Percentiles rank a stretch among this genome's conserved stretches.
Conservation (phyloP, 92 coral and sea anemone genomes). For the Porites evermanni region DNA sequence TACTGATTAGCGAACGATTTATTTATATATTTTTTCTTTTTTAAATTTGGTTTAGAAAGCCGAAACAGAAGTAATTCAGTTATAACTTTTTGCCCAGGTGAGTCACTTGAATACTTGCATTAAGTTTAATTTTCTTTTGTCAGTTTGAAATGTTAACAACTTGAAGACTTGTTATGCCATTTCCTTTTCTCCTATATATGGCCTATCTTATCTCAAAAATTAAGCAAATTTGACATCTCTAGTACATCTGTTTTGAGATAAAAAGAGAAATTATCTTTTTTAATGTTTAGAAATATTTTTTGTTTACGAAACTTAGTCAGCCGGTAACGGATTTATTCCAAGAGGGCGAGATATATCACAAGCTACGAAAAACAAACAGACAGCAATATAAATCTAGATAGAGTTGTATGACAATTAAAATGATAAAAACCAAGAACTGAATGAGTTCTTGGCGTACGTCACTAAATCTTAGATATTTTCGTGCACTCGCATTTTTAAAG, state of each 20-base stretch:
- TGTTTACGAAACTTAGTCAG: background rate
- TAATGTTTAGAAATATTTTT: background rate
- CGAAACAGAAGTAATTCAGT: no score
- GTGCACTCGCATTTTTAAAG: background rate
- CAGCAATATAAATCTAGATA: no score
- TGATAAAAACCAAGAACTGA: background rate
- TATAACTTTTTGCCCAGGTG: no score
- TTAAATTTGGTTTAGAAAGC: no score
- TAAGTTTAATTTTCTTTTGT: no score
- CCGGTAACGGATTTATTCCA: background rate
- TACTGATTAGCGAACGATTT: no score
- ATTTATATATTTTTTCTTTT: no score
- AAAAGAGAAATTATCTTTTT: background rate
- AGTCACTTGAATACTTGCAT: no score
- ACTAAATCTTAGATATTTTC: background rate
- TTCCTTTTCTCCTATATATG: background rate
- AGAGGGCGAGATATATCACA: background rate
- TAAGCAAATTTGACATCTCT: slow-evolving; percentile 10
- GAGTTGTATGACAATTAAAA: background rate
- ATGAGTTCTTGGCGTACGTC: no score
- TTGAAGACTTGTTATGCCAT: background rate
- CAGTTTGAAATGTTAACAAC: background rate
- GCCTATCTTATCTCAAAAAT: background rate
- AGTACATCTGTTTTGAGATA: slow-evolving; percentile 1
- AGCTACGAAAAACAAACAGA: background rate